phyloP scores from a whole-genome alignment of 2,888 invertebrate genomes.

The Callyntrura guangdongensis region DNA sequence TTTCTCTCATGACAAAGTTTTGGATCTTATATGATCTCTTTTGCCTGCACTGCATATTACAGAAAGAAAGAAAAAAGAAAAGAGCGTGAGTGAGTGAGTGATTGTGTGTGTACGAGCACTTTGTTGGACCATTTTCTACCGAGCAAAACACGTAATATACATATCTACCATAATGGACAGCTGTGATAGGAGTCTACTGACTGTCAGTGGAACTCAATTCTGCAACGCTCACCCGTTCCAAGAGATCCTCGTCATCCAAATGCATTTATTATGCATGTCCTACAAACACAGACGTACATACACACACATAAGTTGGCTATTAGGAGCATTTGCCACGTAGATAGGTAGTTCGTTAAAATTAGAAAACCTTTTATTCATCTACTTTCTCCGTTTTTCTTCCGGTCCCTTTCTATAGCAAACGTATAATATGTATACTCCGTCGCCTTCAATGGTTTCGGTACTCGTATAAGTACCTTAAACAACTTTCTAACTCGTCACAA shows the following conservation, averaged over 20 bases:
- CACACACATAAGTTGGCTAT: neutral
- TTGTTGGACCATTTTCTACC: neutral
- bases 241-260: conserved; percentile 42
- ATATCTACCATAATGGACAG: conserved; percentile 38
- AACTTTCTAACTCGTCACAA: conserved; percentile 39
- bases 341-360: conserved; percentile 31
- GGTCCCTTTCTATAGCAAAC: neutral
- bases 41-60: neutral
- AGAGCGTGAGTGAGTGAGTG: neutral
- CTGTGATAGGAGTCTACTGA: conserved; percentile 25
- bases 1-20: conserved; percentile 52
- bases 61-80: neutral
- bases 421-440: conserved; percentile 6
- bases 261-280: conserved; percentile 26
- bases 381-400: conserved; percentile 38
- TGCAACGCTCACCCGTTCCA: conserved; percentile 11
- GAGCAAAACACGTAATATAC: neutral
- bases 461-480: conserved; percentile 1
- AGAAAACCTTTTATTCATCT: conserved; percentile 27
- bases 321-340: neutral
- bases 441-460: conserved; percentile 64
- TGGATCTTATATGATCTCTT: conserved; percentile 8
- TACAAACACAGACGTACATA: neutral
- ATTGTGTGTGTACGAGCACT: neutral
- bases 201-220: conserved; percentile 42